Evolutionary conservation across 2,888 invertebrate species (phyloP), one percentile per base, ranked within the genome.

Genomic region (Zaprionus obscuricornis): DNA sequence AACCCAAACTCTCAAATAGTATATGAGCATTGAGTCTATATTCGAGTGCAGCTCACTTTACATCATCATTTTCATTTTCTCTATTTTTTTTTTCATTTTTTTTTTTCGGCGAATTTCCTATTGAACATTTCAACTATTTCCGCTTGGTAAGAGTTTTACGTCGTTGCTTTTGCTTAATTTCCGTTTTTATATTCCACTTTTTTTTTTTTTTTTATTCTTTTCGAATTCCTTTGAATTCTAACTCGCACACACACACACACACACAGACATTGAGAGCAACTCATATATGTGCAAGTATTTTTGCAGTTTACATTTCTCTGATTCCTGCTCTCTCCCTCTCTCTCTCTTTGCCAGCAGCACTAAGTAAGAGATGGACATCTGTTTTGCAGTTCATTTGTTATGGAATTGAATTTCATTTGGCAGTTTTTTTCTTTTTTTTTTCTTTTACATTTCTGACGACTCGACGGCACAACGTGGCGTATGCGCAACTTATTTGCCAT

Each of bases 351-450:
- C n/a, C n/a, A n/a, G n/a, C n/a, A n/a, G n/a, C n/a, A n/a, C n/a
- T n/a, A n/a, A n/a, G n/a, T n/a, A n/a, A 37, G 36, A 69, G 52
- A 62, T 79, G 78, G 70, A 73, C 83, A 83, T 71, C 79, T 69
- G 79, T 69, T 78, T 73, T 73, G 70, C 84, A 76, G 74, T 79
- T 83, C 74, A 78, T 71, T 79, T 76, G 74, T 74, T 64, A 76
- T 76, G 58, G 74, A 76, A 83, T 78, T 76, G 71, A 83, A 83
- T 83, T 66, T 63, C 31, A 62, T 56, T 69, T 65, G 36, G 39
- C 50, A 60, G 58, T 54, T 63, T 49, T 60, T 24, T 13, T 34
- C 26, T 8, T 58, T 51, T 51, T 33, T 16, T 26, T 36, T 29
- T 33, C 16, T 22, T 17, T 13, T 14, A 18, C 16, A 31, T 27